A percentile compares a stretch with the other conserved stretches of the same genome.
Conservation (phyloP, 1,140 invertebrate genomes). For the Coelopa frigida region DNA sequence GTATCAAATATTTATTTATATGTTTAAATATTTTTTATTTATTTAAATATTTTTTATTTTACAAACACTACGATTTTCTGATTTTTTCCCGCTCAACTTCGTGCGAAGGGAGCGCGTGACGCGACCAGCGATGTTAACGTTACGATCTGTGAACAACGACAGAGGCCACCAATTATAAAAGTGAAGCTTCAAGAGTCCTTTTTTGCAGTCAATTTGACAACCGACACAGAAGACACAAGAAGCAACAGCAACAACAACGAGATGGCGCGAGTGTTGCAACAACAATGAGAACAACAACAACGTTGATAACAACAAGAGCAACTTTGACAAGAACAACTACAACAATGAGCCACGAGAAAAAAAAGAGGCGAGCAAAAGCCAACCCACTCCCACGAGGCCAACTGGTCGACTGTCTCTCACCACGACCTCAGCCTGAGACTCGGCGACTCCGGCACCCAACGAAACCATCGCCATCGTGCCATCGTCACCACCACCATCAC, state of each 20-base stretch:
- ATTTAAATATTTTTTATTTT: slow-evolving; percentile 3
- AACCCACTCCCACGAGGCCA: slow-evolving; percentile 4
- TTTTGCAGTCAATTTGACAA: slow-evolving; percentile 42
- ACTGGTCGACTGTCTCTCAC: not conserved
- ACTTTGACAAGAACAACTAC: not conserved
- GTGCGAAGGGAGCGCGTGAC: not conserved
- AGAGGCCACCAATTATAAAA: slow-evolving; percentile 44
- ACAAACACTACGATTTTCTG: not conserved
- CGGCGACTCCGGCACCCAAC: not conserved
- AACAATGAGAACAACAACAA: not conserved
- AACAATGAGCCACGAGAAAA: too few species aligned
- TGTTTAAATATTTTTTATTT: not conserved
- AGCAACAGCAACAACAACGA: not conserved
- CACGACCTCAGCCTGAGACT: not conserved
- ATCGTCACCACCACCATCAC: slow-evolving; percentile 8
- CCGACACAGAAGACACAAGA: not conserved
- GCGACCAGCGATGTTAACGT: slow-evolving; percentile 10
- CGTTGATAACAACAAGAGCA: slow-evolving; percentile 3
- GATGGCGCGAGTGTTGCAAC: not conserved
- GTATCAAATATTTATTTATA: not conserved
- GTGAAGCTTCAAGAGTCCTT: slow-evolving; percentile 43
- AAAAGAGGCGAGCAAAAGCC: slow-evolving; percentile 3
- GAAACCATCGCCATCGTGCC: not conserved
- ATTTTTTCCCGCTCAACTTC: not conserved
- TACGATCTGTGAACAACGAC: slow-evolving; percentile 9